phyloP scores from a whole-genome alignment of 2,113 vertebrate genomes.

The Tupaia chinensis region DNA sequence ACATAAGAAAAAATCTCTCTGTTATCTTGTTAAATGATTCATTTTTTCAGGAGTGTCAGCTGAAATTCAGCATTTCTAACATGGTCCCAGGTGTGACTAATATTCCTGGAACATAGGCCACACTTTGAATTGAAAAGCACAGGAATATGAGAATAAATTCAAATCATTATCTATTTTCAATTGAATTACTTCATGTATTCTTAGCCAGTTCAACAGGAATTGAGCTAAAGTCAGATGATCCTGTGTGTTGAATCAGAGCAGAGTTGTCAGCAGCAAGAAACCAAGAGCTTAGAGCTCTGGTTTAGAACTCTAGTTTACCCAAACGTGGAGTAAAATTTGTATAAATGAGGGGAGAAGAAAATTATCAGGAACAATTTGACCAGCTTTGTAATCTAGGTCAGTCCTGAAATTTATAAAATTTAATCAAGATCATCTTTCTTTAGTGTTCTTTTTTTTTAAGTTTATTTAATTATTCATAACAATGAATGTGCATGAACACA shows the following conservation, averaged over 20 bases:
- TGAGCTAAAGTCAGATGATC: neutral
- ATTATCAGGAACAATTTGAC: neutral
- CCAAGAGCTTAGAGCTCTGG: neutral
- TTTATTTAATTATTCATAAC: too few species aligned
- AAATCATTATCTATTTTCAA: neutral
- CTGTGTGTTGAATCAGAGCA: neutral
- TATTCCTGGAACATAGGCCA: neutral
- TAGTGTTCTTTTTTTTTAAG: too few species aligned
- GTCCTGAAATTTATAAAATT: neutral
- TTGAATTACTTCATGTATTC: neutral
- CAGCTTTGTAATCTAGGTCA: neutral
- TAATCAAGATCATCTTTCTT: neutral
- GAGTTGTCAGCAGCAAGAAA: neutral
- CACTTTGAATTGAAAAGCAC: neutral
- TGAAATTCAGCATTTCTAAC: neutral
- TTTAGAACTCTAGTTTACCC: neutral
- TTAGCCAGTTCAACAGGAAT: neutral
- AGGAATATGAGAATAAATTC: neutral
- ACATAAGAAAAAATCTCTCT: neutral
- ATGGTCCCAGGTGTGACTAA: neutral
- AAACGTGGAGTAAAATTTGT: neutral
- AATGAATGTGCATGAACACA: too few species aligned
- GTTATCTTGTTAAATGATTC: neutral
- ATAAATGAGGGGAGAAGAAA: neutral
- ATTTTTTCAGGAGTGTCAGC: neutral